Conservation (phyloP, 2,888 invertebrate genomes). For the Apoderus coryli region DNA sequence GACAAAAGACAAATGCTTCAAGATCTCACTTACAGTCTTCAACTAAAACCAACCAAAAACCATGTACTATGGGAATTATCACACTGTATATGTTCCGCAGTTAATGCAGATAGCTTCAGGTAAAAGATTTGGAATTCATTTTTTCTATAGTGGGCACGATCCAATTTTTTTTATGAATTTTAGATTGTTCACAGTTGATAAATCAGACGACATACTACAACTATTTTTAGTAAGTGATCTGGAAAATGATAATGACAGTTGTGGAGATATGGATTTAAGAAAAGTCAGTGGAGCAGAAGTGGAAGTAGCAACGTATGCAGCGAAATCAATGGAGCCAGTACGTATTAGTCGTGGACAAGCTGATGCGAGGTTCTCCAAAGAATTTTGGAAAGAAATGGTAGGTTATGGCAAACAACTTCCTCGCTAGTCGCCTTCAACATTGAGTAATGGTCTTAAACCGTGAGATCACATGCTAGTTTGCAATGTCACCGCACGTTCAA, state of each 20-base stretch:
- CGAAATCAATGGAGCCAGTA: slow-evolving; percentile 34
- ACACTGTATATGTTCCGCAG: slow-evolving; percentile 46
- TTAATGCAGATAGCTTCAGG: slow-evolving; percentile 49
- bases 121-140: slow-evolving; percentile 15
- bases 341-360: slow-evolving; percentile 31
- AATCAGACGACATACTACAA: slow-evolving; percentile 26
- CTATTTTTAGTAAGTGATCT: slow-evolving; percentile 30
- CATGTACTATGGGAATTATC: slow-evolving; percentile 53
- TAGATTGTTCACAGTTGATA: slow-evolving; percentile 42
- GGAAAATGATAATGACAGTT: slow-evolving; percentile 21
- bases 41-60: slow-evolving; percentile 44
- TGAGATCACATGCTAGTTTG: too few relatives aligned
- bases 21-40: slow-evolving; percentile 46
- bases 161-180: slow-evolving; percentile 8
- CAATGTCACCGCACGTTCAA: too few relatives aligned
- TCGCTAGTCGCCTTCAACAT: too few relatives aligned
- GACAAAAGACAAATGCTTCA: slow-evolving; percentile 48
- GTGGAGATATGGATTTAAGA: too few relatives aligned
- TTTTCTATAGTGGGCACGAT: too few relatives aligned
- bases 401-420: slow-evolving; percentile 11
- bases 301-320: slow-evolving; percentile 30
- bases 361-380: slow-evolving; percentile 39
- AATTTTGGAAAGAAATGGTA: slow-evolving; percentile 30
- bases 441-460: too few relatives aligned
- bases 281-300: too few relatives aligned